phyloP scores from a whole-genome alignment of 2,888 invertebrate genomes.

The Melanostoma mellinum region DNA sequence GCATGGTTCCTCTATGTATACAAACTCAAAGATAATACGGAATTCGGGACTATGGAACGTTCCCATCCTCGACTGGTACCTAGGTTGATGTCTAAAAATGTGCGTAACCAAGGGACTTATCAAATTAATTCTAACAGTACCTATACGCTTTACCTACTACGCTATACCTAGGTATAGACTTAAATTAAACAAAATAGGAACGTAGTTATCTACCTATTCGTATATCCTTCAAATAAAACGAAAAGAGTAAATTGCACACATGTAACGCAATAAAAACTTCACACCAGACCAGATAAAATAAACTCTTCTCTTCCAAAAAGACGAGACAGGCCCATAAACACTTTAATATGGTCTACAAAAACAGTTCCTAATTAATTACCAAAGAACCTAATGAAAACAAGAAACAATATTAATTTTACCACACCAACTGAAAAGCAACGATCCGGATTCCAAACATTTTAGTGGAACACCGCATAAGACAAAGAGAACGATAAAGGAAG shows the following conservation, averaged over 20 bases:
- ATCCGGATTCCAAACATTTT: slow-evolving; percentile 54
- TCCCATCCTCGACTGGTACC: too few species aligned
- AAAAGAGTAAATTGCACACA: neutral
- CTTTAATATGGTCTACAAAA: slow-evolving; percentile 56
- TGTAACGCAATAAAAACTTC: neutral
- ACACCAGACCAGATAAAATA: slow-evolving; percentile 16
- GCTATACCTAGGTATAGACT: too few species aligned
- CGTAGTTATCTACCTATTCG: too few species aligned
- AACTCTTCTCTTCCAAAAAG: slow-evolving; percentile 12
- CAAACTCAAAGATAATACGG: too few species aligned
- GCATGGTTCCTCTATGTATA: too few species aligned
- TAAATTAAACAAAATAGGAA: too few species aligned
- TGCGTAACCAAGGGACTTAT: too few species aligned
- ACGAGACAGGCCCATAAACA: slow-evolving; percentile 62
- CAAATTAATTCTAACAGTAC: too few species aligned
- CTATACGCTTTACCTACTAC: too few species aligned
- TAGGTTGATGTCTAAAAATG: too few species aligned
- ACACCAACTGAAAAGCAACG: slow-evolving; percentile 56
- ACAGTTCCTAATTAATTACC: slow-evolving; percentile 54
- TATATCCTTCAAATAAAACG: too few species aligned
- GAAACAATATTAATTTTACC: slow-evolving; percentile 56
- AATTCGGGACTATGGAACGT: too few species aligned
- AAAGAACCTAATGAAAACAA: slow-evolving; percentile 47
- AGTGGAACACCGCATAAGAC: slow-evolving; percentile 68
- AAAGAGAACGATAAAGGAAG: slow-evolving; percentile 59